Base-by-base conservation (phyloP, 1,140 invertebrate species). In the Trichogramma pretiosum region DNA sequence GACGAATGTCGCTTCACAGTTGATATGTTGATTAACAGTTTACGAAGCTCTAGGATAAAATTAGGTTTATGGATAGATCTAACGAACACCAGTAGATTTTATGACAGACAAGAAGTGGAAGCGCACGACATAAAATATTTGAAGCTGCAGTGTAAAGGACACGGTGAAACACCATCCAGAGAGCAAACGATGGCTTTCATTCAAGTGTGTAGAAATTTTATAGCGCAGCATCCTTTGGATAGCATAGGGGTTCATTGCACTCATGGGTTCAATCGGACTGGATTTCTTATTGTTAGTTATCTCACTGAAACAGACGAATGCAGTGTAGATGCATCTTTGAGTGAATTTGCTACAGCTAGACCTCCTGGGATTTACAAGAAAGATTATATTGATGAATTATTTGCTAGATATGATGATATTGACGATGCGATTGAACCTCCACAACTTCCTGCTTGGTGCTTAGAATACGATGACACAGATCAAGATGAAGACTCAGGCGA, bases 201-300 rank as follows among this genome's bases (percentile, higher is more conserved):
- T 33, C 64, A 81, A 50, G 60, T 91, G 30, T 90, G 90, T 49
- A 75, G 77, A 26, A 79, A 79, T 38, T 95, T 92, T 57, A 82
- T 93, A 21, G 68, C 72, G n/a, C 74, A 89, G 56, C 72, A 85
- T 67, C 89, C 90, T 3, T 64, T 88, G 48, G 79, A 91, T 57
- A 72, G 83, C 14, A 85, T 95, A 53, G 91, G 83, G 36, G 86
- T 99, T 23, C 97, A 99, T 67, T 99, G 96, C 63, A 99, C 96
- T 1, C 96, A 99, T 76, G 97, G 96, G 0, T 99, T 98, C 62
- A 99, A 99, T 69, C 76, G 97, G 57, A 98, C 93, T 19, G 97
- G 89, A 1, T 99, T 98, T 65, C 73, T 99, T 1, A 88, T 99
- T 39, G 79, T 84, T 38, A 83, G 89, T 2, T 99, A 89, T 68